A percentile compares a stretch with the other conserved stretches of the same genome.
Evolutionary conservation across 1,140 invertebrate genomes (phyloP).

Genomic region (Microplitis mediator): DNA sequence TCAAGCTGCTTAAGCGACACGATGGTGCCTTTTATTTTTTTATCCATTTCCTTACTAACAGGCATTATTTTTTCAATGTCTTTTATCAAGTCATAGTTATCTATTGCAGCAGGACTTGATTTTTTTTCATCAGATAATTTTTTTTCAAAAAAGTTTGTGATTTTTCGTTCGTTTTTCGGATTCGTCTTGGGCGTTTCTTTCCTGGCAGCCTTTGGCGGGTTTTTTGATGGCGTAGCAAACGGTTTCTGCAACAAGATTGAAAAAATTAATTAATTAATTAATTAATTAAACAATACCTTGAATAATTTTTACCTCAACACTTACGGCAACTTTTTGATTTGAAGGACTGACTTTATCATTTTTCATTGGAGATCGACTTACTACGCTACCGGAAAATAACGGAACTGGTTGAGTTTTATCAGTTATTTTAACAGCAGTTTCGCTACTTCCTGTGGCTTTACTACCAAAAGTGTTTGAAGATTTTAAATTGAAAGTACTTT

Average conservation of each 20-base stretch:
- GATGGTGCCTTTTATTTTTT: slow-evolving; percentile 41
- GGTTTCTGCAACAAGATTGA: too few species aligned
- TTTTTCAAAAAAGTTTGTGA: slow-evolving; percentile 19
- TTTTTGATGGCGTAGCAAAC: neutral
- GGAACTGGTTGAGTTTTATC: neutral
- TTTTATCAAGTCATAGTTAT: slow-evolving; percentile 42
- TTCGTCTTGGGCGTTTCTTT: neutral
- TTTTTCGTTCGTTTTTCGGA: neutral
- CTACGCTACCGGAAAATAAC: too few species aligned
- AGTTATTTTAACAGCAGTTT: neutral
- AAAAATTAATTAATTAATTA: too few species aligned
- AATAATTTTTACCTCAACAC: too few species aligned
- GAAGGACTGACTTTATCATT: too few species aligned
- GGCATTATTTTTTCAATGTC: slow-evolving; percentile 35
- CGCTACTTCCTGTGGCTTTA: too few species aligned
- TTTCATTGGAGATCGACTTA: too few species aligned
- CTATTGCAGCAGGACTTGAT: neutral
- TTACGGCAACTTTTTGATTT: too few species aligned
- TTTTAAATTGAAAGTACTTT: too few species aligned
- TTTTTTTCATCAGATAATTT: neutral
- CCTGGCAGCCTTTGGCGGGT: neutral
- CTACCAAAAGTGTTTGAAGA: too few species aligned
- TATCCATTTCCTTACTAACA: slow-evolving; percentile 21
- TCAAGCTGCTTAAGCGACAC: slow-evolving; percentile 38
- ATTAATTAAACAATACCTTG: too few species aligned